A percentile compares a stretch with the other conserved stretches of the same genome.
Evolutionary conservation across 1,140 invertebrate species (phyloP).

Genomic region (Caenorhabditis remanei): DNA sequence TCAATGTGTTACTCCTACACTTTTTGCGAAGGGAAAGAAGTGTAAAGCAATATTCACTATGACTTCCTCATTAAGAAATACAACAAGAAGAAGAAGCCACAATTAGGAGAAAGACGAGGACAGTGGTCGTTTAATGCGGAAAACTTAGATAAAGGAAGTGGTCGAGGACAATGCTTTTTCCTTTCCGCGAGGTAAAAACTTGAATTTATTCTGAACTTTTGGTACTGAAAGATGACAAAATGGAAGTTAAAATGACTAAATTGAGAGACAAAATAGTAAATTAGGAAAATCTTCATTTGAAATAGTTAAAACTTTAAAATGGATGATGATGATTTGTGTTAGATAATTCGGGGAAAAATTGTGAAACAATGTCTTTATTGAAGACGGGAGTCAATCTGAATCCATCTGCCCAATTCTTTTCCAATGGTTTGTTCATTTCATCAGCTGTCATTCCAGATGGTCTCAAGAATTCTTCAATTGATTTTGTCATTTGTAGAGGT

Average conservation of each 20-base stretch:
- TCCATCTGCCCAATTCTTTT: conserved; percentile 64
- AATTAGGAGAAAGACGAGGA: background rate
- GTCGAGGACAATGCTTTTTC: conserved; percentile 12
- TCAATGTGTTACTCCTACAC: conserved; percentile 31
- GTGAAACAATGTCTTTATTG: conserved; percentile 63
- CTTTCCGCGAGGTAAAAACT: background rate
- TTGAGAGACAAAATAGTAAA: background rate
- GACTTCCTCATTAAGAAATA: conserved; percentile 15
- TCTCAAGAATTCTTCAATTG: conserved; percentile 59
- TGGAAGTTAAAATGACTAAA: too few relatives aligned
- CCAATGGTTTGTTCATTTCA: conserved; percentile 60
- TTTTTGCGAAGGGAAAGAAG: conserved; percentile 1
- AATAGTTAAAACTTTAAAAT: conserved; percentile 8
- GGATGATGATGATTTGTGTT: conserved; percentile 27
- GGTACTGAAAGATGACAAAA: background rate
- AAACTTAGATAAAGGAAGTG: background rate
- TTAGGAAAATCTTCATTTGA: background rate
- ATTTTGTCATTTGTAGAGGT: conserved; percentile 59
- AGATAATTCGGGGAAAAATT: conserved; percentile 63
- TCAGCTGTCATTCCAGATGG: conserved; percentile 56
- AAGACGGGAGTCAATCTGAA: conserved; percentile 60
- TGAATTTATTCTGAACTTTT: conserved; percentile 17
- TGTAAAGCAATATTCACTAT: conserved; percentile 47
- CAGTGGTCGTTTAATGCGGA: conserved; percentile 11
- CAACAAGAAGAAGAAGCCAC: conserved; percentile 16